These are phyloP conservation scores for Papilio dardanus DNA, from an alignment of 1,140 invertebrate genomes.

Conservation along the genomic window DNA sequence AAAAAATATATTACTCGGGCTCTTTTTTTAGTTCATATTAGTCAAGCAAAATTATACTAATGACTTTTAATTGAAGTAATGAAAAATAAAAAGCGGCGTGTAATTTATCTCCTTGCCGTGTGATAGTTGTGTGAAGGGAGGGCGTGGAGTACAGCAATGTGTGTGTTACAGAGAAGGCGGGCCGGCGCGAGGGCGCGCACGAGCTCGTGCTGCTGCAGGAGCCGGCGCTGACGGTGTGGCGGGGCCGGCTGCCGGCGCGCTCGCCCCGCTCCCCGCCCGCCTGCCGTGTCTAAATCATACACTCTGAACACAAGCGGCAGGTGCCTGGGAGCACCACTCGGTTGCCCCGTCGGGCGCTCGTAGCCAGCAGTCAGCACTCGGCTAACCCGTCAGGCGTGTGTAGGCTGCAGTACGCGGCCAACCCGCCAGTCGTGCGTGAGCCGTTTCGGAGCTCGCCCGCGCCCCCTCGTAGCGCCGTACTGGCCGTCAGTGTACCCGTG, in stretches of 20 bases:
- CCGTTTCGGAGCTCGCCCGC: not conserved
- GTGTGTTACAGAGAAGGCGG: constrained; percentile 64
- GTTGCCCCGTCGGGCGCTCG: not conserved
- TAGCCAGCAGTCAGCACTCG: not conserved
- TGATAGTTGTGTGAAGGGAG: not conserved
- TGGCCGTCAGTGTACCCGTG: constrained; percentile 41
- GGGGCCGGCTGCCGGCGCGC: constrained; percentile 65
- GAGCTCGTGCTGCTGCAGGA: constrained; percentile 63
- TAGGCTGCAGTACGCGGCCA: not conserved
- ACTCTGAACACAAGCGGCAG: not conserved
- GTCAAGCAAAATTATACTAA: not conserved
- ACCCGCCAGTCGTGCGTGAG: not conserved
- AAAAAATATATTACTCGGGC: not conserved
- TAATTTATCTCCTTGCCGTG: not conserved
- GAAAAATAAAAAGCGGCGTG: not conserved
- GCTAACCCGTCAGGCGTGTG: not conserved
- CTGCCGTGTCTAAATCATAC: constrained; percentile 64
- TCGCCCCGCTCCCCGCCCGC: constrained; percentile 71
- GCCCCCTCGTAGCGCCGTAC: constrained; percentile 28
- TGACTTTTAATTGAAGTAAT: not conserved
- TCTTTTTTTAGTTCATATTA: not conserved
- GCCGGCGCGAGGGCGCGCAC: constrained; percentile 49
- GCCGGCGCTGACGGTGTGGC: constrained; percentile 58
- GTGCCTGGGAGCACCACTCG: not conserved
- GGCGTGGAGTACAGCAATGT: not conserved